Conservation (phyloP, 2,113 vertebrate species). For the Dipodomys spectabilis region DNA sequence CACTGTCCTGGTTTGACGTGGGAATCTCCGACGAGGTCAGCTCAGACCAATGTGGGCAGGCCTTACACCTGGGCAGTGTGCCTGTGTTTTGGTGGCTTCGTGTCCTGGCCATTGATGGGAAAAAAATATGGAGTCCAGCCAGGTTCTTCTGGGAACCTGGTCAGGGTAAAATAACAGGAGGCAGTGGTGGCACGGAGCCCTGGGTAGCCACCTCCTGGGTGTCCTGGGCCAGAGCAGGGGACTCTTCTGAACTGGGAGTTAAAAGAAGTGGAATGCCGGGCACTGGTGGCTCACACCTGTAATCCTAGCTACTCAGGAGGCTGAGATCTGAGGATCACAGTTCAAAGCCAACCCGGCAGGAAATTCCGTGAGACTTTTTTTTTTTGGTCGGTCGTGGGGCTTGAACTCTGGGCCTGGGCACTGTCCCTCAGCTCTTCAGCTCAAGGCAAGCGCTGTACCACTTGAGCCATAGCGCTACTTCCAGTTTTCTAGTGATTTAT, state of each 20-base stretch:
- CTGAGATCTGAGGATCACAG: no score
- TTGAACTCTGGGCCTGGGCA: no score
- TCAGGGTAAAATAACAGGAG: not conserved
- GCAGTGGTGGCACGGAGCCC: not conserved
- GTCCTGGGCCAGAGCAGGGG: not conserved
- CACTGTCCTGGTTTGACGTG: not conserved
- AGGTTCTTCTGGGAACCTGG: constrained; percentile 52
- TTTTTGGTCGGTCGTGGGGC: no score
- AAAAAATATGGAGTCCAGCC: constrained; percentile 27
- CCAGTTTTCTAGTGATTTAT: no score
- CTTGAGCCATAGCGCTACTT: no score
- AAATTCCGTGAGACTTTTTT: no score
- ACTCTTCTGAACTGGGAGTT: not conserved
- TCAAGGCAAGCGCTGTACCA: no score
- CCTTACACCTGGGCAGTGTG: not conserved
- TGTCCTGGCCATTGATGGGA: constrained; percentile 42
- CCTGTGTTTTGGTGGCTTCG: not conserved
- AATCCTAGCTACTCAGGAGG: no score
- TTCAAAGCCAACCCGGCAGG: no score
- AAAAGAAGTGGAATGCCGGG: no score
- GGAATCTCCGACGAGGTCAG: constrained; percentile 49
- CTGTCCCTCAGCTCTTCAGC: no score
- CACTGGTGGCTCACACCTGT: no score
- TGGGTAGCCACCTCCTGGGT: not conserved
- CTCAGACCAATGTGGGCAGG: not conserved